These are phyloP conservation scores for Folsomia candida DNA, from an alignment of 2,888 invertebrate genomes.

Conservation along the genomic window DNA sequence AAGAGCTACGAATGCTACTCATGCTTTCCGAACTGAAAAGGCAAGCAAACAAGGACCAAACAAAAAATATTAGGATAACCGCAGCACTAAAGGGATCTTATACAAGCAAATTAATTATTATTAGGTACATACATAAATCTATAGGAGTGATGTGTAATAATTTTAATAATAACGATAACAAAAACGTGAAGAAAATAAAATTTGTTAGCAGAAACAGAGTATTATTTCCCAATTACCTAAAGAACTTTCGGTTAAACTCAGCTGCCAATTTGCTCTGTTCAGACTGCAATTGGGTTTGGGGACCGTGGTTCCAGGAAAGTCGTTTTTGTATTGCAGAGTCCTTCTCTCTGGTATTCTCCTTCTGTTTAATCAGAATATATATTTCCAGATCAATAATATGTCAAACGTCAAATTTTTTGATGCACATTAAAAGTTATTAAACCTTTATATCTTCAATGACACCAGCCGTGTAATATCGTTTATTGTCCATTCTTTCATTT, in stretches of 20 bases:
- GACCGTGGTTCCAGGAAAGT: conserved; percentile 63
- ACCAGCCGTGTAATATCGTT: conserved; percentile 66
- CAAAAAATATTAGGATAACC: conserved; percentile 12
- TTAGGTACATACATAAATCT: not conserved
- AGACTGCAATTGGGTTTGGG: conserved; percentile 45
- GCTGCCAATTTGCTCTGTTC: conserved; percentile 39
- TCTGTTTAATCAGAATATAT: conserved; percentile 54
- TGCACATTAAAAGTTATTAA: conserved; percentile 33
- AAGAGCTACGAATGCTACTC: conserved; percentile 51
- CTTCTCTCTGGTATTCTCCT: conserved; percentile 57
- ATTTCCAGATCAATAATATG: conserved; percentile 11
- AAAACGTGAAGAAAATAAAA: not conserved
- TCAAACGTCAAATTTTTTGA: conserved; percentile 4
- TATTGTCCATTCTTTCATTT: conserved; percentile 55
- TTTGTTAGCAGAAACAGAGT: not conserved
- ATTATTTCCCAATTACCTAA: conserved; percentile 44
- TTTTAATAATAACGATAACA: not conserved
- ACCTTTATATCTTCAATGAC: conserved; percentile 64
- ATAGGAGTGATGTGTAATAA: not conserved
- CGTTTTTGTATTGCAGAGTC: conserved; percentile 61
- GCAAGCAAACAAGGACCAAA: conserved; percentile 19
- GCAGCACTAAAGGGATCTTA: not conserved
- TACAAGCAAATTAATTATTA: conserved; percentile 12
- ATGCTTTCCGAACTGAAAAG: conserved; percentile 50
- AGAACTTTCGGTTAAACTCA: conserved; percentile 44